Conservation (phyloP, 2,888 invertebrate genomes). For the Xiphydria camelus region DNA sequence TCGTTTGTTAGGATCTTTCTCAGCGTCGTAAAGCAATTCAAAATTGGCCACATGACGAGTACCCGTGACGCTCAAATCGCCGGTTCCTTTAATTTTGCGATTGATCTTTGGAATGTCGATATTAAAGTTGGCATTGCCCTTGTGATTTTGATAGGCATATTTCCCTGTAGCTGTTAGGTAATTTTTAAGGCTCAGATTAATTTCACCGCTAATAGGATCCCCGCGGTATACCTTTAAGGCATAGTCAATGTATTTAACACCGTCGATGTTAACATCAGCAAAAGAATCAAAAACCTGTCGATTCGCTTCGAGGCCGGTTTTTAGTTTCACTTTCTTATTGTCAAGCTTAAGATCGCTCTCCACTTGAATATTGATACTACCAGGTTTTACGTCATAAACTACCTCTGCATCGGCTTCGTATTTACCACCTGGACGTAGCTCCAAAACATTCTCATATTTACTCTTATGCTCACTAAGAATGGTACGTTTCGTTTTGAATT, state of each 20-base stretch:
- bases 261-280: slow-evolving; percentile 61
- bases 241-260: slow-evolving; percentile 61
- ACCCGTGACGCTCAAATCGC: slow-evolving; percentile 66
- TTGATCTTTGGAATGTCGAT: slow-evolving; percentile 64
- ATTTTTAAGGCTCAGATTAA: slow-evolving; percentile 67
- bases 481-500: slow-evolving; percentile 64
- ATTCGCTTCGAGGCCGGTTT: slow-evolving; percentile 59
- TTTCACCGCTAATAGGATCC: slow-evolving; percentile 57
- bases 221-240: slow-evolving; percentile 60
- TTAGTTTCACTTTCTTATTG: slow-evolving; percentile 63
- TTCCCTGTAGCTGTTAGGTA: slow-evolving; percentile 67
- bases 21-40: slow-evolving; percentile 70
- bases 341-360: slow-evolving; percentile 63
- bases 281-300: slow-evolving; percentile 60
- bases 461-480: slow-evolving; percentile 64
- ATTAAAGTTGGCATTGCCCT: slow-evolving; percentile 64
- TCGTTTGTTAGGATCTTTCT: slow-evolving; percentile 71
- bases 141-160: slow-evolving; percentile 67
- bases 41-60: slow-evolving; percentile 66
- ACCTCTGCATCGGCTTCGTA: slow-evolving; percentile 67
- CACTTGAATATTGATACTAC: slow-evolving; percentile 62
- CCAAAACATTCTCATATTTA: slow-evolving; percentile 65
- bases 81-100: slow-evolving; percentile 54
- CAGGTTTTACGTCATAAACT: slow-evolving; percentile 61
- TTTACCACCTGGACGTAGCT: slow-evolving; percentile 65